These are phyloP conservation scores for Nasua narica DNA, from an alignment of 2,797 vertebrate genomes.

Conservation along the genomic window DNA sequence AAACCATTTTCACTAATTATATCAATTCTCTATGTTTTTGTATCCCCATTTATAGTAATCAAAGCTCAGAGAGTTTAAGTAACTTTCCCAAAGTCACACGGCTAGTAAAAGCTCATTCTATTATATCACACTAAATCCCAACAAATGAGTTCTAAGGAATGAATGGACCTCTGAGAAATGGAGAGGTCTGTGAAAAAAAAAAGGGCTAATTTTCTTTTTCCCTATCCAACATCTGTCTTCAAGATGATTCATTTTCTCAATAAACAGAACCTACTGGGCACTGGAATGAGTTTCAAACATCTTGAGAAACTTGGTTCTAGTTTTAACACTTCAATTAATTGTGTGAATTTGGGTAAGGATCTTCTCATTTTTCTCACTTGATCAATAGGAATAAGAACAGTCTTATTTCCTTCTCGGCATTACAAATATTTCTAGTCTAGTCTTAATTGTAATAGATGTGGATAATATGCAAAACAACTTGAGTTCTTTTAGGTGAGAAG, in stretches of 20 bases:
- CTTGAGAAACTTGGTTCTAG: not conserved
- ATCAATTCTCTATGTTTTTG: not conserved
- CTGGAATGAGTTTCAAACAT: not conserved
- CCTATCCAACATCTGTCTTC: not conserved
- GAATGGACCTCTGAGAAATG: not conserved
- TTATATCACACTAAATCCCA: not conserved
- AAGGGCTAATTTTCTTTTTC: not conserved
- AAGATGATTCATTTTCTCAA: not conserved
- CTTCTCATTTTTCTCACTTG: not conserved
- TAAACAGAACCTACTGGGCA: not conserved
- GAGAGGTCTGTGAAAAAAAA: not conserved
- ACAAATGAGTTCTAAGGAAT: not conserved
- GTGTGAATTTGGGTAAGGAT: not conserved
- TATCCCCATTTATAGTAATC: not conserved
- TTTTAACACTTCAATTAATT: not conserved
- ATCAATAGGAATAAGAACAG: not conserved
- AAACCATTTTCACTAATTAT: not conserved
- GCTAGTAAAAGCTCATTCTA: not conserved
- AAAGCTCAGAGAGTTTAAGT: conserved; percentile 8
- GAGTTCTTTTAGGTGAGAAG: not conserved
- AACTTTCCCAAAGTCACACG: not conserved
- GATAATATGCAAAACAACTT: not conserved
- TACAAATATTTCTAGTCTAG: not conserved
- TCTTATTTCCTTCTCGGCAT: not conserved
- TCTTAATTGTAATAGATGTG: not conserved